A percentile compares a stretch with the other conserved stretches of the same genome.
phyloP scores from a whole-genome alignment of 2,113 vertebrate genomes.

The Haplochromis vanheusdeni region DNA sequence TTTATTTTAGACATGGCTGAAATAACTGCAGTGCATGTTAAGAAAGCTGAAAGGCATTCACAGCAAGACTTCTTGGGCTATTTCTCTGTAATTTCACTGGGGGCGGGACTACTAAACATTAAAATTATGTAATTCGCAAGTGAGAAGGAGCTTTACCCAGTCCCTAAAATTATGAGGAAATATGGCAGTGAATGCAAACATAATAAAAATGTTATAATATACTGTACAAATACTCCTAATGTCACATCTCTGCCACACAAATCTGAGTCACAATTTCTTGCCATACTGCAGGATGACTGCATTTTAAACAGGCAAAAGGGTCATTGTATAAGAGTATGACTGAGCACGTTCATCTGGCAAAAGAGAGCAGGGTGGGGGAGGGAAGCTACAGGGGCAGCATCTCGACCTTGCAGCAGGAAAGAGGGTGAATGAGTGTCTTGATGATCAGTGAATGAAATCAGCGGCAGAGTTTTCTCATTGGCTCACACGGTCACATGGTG shows the following conservation, averaged over 20 bases:
- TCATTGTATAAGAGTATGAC: conserved; percentile 8
- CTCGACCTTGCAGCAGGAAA: conserved; percentile 54
- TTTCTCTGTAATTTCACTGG: neutral
- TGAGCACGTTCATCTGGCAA: neutral
- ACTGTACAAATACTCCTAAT: neutral
- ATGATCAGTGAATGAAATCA: conserved; percentile 52
- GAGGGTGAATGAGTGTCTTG: conserved; percentile 35
- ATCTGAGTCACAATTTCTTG: conserved; percentile 20
- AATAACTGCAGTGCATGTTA: neutral
- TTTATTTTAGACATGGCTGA: neutral
- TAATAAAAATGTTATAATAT: neutral
- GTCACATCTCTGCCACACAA: neutral
- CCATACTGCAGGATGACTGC: neutral
- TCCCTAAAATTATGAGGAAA: neutral
- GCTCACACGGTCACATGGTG: conserved; percentile 17
- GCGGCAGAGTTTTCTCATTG: neutral
- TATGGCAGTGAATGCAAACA: fast-evolving
- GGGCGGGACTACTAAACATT: neutral
- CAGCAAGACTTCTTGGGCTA: neutral
- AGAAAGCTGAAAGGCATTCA: neutral
- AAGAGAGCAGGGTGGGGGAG: conserved; percentile 11
- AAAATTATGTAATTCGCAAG: neutral
- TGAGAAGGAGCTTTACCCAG: neutral
- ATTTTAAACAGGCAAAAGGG: conserved; percentile 8
- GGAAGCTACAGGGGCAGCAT: conserved; percentile 5